Base-by-base conservation (phyloP, 2,113 vertebrate species). In the Anarrhichthys ocellatus region DNA sequence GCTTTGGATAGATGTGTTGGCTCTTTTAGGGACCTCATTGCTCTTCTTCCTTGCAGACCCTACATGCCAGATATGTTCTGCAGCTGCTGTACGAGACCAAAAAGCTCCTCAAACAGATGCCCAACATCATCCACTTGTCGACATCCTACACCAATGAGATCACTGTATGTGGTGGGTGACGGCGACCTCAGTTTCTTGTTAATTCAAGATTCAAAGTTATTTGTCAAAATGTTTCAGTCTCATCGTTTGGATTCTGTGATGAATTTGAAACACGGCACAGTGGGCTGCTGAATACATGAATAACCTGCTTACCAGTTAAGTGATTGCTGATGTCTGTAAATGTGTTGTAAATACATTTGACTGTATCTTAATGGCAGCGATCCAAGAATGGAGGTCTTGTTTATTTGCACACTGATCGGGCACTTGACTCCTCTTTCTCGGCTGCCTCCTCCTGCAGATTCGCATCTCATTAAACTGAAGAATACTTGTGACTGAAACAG, bases 51-150 rank as follows among this genome's bases (percentile, higher is more conserved):
- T 11, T 85, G 95, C 91, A 99, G 98, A 91, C 92, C 81, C 96
- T 99, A 62, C 98, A 99, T 86, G 96, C 96, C 72, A 95, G 92
- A 82, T 99, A 98, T 40, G 96, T 99, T 7, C 87, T 99, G 76
- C 96, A 97, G 88, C 92, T 99, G 17, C 93, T 99, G 0, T 93
- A 92, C 40, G 96, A 99, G 93, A 96, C 97, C 13, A 97, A 93
- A 92, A 98, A 94, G 73, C 92, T 96, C 76, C 94, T 99, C 66
- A 96, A 96, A 83, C 95, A 97, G 84, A 96, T 97, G 96, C 97
- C 97, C 52, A 99, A 99, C 88, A 95, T 99, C 89, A 94, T 86
- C 69, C 94, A 96, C 36, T 32, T 97, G 89, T 96, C 94, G 0
- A 98, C 97, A 44, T 96, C 95, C 72, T 97, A 96, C 80, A 92